A percentile compares a stretch with the other conserved stretches of the same genome.
Conservation (phyloP, 2,113 vertebrate species). For the human (Homo sapiens) region DNA sequence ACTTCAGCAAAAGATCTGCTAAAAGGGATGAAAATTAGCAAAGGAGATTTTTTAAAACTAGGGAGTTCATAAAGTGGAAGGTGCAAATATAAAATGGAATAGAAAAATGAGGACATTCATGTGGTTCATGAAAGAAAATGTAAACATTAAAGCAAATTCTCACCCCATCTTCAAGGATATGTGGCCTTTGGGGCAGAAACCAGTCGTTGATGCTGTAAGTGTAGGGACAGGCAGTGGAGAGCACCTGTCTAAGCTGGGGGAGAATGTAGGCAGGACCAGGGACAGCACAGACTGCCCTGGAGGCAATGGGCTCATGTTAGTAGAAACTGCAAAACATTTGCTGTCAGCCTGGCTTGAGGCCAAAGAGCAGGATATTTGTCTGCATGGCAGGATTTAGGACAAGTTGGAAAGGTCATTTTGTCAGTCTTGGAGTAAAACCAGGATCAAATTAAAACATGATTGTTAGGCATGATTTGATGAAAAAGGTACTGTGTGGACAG, state of each 20-base stretch:
- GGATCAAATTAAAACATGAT: constrained; percentile 1
- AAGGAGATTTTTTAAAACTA: neutral
- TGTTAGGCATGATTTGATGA: neutral
- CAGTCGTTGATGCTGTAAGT: accelerated
- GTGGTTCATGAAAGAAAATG: neutral
- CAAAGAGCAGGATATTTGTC: neutral
- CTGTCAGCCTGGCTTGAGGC: neutral
- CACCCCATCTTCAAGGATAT: neutral
- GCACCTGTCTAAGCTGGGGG: neutral
- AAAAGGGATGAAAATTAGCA: neutral
- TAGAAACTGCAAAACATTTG: neutral
- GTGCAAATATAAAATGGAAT: neutral
- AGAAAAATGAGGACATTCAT: neutral
- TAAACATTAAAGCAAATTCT: neutral
- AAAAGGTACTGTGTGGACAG: neutral
- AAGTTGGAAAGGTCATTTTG: constrained; percentile 20
- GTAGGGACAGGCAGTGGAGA: neutral
- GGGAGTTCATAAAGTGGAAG: neutral
- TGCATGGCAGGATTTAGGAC: neutral
- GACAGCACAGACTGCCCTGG: neutral
- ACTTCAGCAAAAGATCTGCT: neutral
- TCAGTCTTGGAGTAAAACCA: neutral
- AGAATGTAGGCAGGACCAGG: neutral
- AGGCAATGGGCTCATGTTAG: neutral
- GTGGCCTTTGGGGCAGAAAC: neutral